Base-by-base conservation (phyloP, 2,888 invertebrate species). In the Polia nebulosa region DNA sequence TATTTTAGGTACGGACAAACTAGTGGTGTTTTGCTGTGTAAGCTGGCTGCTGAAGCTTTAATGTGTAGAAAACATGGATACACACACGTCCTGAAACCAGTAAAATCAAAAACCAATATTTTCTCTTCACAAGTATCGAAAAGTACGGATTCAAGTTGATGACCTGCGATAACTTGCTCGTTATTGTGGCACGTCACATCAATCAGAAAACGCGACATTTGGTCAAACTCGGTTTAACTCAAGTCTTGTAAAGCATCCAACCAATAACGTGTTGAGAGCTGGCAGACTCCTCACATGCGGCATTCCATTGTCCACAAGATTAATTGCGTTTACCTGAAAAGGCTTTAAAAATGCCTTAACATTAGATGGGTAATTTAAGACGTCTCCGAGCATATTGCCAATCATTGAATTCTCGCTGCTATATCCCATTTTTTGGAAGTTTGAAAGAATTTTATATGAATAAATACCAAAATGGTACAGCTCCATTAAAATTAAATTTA, bases 271-370 rank as follows among this genome's bases (percentile, higher is more conserved):
- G 22, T 34, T 32, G 17, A 49, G 3, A 55, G 58, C 29, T 61
- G 39, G 53, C 41, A 71, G 57, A 47, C 36, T 22, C 15, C 41
- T 65, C 20, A 32, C 9, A 64, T 64, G 44, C 9, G 44, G 51
- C 15, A 55, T 65, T 64, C 17, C 9, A 22, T 49, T 65, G 55
- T 45, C 49, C 22, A 25, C 15, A 34, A 56, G 47, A 74, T 52
- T 69, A 45, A 59, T 76, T 39, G 32, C 11, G 2, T 34, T 22
- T 51, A 56, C 71, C 45, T 27, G 51, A 45, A 62, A 44, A 34
- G 32, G 47, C 47, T 53, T 64, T 15, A 22, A 1, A 44, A 36
- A 32, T 27, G 7, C 13, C n/a, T n/a, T 44, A 39, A 17, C 25
- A 36, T 32, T n/a, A 9, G 4, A 20, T 29, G 3, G 25, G 8